phyloP scores from a whole-genome alignment of 2,113 vertebrate species.

The Melanocharis versteri region DNA sequence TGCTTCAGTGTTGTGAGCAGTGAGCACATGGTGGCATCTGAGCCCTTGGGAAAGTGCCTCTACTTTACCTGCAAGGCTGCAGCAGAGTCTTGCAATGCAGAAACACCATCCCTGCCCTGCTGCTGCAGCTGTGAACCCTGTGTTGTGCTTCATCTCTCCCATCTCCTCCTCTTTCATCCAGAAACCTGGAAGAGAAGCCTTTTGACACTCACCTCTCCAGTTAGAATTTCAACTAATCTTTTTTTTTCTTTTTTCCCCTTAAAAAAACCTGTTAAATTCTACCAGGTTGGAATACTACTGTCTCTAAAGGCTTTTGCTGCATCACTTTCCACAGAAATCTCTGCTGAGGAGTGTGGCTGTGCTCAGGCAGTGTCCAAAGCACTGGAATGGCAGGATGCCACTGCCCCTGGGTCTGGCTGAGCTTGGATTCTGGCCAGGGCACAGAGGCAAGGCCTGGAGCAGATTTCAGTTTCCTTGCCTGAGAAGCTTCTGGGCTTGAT shows the following conservation, averaged over 20 bases:
- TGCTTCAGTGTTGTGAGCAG: slow-evolving; percentile 40
- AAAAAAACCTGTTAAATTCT: not conserved
- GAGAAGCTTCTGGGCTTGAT: not conserved
- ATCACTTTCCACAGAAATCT: not conserved
- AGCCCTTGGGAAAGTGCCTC: slow-evolving; percentile 55
- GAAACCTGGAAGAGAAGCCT: slow-evolving; percentile 30
- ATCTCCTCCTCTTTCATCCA: slow-evolving; percentile 40
- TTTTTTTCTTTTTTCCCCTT: accelerated
- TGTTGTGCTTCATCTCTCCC: slow-evolving; percentile 39
- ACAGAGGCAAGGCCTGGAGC: not conserved
- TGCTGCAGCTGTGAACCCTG: slow-evolving; percentile 36
- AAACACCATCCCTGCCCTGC: slow-evolving; percentile 45
- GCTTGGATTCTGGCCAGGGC: not conserved
- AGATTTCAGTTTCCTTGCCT: not conserved
- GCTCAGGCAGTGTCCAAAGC: not conserved
- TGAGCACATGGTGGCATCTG: not conserved
- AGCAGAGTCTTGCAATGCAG: slow-evolving; percentile 20
- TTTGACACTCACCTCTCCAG: slow-evolving; percentile 3
- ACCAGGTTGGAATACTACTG: slow-evolving; percentile 63
- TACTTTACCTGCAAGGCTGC: slow-evolving; percentile 44
- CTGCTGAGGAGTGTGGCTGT: not conserved
- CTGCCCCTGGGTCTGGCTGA: not conserved
- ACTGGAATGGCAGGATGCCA: not conserved
- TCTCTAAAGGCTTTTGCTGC: slow-evolving; percentile 19
- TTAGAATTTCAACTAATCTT: slow-evolving; percentile 32